Evolutionary conservation across 2,113 vertebrate species (phyloP).

Genomic region (Forbesichthys papilliferus): DNA sequence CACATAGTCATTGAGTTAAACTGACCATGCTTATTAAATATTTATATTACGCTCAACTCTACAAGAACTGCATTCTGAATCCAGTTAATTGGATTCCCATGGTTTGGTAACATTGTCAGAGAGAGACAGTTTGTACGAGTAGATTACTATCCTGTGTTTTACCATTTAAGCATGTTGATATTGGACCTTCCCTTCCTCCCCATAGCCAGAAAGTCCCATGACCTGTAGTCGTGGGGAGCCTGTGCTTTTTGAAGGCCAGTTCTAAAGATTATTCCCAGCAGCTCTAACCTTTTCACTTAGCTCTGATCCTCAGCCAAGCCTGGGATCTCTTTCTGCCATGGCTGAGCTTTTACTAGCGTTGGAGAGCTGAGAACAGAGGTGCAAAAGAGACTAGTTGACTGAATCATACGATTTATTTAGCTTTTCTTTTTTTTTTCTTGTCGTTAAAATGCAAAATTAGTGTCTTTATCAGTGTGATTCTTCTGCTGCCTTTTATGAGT

Average conservation of each 20-base stretch:
- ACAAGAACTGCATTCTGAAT: too few relatives aligned
- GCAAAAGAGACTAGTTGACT: slow-evolving; percentile 23
- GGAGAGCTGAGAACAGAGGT: slow-evolving; percentile 30
- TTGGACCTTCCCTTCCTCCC: slow-evolving; percentile 36
- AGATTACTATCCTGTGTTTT: slow-evolving; percentile 5
- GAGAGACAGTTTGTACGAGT: too few relatives aligned
- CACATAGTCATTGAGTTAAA: too few relatives aligned
- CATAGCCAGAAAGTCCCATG: slow-evolving; percentile 69
- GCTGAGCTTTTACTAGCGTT: slow-evolving; percentile 35
- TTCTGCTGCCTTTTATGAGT: slow-evolving; percentile 12
- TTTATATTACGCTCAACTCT: too few relatives aligned
- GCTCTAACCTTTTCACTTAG: slow-evolving; percentile 76
- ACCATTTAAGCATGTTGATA: slow-evolving; percentile 41
- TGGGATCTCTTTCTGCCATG: slow-evolving; percentile 47
- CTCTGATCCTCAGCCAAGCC: slow-evolving; percentile 69
- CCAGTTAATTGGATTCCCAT: too few relatives aligned
- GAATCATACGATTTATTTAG: neutral
- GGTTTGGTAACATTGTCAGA: too few relatives aligned
- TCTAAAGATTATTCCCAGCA: slow-evolving; percentile 74
- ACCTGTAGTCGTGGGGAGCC: slow-evolving; percentile 65
- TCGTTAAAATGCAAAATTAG: neutral
- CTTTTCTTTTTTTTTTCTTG: slow-evolving; percentile 17
- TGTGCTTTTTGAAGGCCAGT: slow-evolving; percentile 76
- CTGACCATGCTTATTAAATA: too few relatives aligned
- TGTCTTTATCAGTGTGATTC: slow-evolving; percentile 9